phyloP scores from a whole-genome alignment of 2,888 invertebrate genomes.

The Pollenia amentaria region DNA sequence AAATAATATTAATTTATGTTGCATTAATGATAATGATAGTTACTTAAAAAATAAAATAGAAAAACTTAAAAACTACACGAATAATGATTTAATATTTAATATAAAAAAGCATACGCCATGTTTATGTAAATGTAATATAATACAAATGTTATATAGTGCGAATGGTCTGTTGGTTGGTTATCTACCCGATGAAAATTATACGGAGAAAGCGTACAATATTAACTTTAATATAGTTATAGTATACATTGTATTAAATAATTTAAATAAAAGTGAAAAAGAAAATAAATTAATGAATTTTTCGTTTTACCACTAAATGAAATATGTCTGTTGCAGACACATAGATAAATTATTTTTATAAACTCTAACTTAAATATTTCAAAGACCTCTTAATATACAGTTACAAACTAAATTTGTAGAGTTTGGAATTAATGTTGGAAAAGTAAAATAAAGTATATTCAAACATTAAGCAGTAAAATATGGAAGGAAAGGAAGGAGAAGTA shows the following conservation, averaged over 20 bases:
- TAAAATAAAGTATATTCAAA: constrained; percentile 35
- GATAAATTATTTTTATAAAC: constrained; percentile 31
- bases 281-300: constrained; percentile 19
- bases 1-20: constrained; percentile 40
- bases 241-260: constrained; percentile 45
- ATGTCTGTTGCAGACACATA: constrained; percentile 8
- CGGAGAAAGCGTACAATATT: constrained; percentile 29
- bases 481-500: constrained; percentile 9
- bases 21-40: constrained; percentile 39
- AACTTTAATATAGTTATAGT: constrained; percentile 36
- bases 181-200: constrained; percentile 37
- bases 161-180: constrained; percentile 13
- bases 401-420: constrained; percentile 52
- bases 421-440: constrained; percentile 49
- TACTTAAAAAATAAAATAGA: constrained; percentile 47
- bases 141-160: constrained; percentile 66
- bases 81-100: constrained; percentile 49
- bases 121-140: constrained; percentile 63
- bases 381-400: constrained; percentile 47
- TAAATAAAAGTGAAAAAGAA: constrained; percentile 12
- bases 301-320: constrained; percentile 23
- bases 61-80: constrained; percentile 58
- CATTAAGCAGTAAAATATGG: neutral
- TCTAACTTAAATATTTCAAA: constrained; percentile 57
- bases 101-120: constrained; percentile 56